These are phyloP conservation scores for Serranus cabrilla DNA, from an alignment of 2,797 vertebrate species.

Conservation along the genomic window DNA sequence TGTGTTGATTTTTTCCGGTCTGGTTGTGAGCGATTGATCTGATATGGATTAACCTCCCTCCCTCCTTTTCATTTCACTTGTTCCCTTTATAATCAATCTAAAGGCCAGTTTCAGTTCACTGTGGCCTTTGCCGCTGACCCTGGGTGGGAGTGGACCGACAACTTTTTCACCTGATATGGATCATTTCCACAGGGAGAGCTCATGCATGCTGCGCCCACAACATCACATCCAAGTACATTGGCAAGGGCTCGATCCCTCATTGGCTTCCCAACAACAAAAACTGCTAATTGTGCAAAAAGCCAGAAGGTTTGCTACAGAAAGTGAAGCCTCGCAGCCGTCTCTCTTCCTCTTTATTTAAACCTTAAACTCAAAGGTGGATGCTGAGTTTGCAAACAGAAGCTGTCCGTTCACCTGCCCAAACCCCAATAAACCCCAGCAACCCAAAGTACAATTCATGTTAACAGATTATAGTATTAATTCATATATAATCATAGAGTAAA, in stretches of 20 bases:
- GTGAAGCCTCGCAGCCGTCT: background rate
- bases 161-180: background rate
- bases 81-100: too few species aligned
- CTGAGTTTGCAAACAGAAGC: background rate
- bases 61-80: too few species aligned
- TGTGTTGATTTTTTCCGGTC: background rate
- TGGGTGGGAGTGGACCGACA: too few species aligned
- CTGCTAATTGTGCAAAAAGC: constrained; percentile 3
- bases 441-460: background rate
- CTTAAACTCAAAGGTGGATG: background rate
- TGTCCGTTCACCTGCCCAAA: background rate
- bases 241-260: background rate
- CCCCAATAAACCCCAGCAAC: too few species aligned
- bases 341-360: background rate
- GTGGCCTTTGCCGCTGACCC: too few species aligned
- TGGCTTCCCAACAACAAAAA: background rate
- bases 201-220: background rate
- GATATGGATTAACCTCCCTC: background rate
- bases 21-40: background rate
- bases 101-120: too few species aligned
- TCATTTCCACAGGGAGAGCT: background rate
- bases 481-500: background rate
- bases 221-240: background rate
- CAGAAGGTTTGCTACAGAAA: background rate
- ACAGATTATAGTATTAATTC: background rate